Conservation (phyloP, 1,140 invertebrate species). For the Hycleus phaleratus region DNA sequence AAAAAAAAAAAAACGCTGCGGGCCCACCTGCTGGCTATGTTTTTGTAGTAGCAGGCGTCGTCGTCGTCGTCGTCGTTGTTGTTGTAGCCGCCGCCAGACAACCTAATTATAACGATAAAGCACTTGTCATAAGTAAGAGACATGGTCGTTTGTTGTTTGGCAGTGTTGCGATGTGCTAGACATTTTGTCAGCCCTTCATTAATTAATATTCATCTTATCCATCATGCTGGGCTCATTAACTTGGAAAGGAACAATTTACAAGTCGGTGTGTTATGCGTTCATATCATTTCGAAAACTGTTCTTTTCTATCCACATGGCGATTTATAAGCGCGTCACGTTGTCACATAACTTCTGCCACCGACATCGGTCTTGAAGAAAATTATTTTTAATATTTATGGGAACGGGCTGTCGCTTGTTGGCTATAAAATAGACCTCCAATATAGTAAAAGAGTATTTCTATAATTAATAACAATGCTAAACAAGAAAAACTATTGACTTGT, state of each 20-base stretch:
- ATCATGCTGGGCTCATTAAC: conserved; percentile 31
- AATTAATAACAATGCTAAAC: too few species aligned
- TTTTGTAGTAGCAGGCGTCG: not conserved
- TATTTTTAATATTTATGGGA: conserved; percentile 26
- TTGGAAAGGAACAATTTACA: conserved; percentile 32
- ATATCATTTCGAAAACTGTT: too few species aligned
- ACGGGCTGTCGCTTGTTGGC: too few species aligned
- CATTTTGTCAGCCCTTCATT: conserved; percentile 29
- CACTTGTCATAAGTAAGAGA: conserved; percentile 32
- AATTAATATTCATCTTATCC: conserved; percentile 29
- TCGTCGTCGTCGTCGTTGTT: not conserved
- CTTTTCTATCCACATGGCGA: conserved; percentile 19
- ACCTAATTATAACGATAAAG: conserved; percentile 14
- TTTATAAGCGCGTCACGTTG: conserved; percentile 24
- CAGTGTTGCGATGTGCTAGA: not conserved
- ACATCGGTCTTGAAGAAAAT: conserved; percentile 19
- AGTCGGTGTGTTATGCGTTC: conserved; percentile 5
- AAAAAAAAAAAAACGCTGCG: not conserved
- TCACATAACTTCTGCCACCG: conserved; percentile 18
- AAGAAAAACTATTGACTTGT: too few species aligned
- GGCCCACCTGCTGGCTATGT: conserved; percentile 33
- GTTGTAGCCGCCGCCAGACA: conserved; percentile 19
- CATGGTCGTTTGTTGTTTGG: conserved; percentile 28
- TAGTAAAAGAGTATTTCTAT: not conserved
- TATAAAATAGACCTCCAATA: conserved; percentile 1